These are phyloP conservation scores for Lichenostomus cassidix DNA, from an alignment of 2,113 vertebrate genomes.

Conservation along the genomic window DNA sequence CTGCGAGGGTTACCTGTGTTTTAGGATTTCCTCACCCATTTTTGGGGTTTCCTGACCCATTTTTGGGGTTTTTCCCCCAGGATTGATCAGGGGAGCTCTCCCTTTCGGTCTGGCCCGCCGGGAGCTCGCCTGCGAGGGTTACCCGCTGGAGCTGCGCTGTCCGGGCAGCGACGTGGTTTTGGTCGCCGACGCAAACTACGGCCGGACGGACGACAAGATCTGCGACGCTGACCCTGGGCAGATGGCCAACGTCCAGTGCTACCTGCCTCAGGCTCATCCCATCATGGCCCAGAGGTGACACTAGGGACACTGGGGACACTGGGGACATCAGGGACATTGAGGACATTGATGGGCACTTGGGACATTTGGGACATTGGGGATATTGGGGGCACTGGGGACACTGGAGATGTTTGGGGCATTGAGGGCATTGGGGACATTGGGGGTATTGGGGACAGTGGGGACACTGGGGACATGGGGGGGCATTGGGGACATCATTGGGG, in stretches of 20 bases:
- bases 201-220: background rate
- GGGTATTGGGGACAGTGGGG: fast-evolving
- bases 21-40: no score
- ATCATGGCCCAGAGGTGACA: no score
- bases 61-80: no score
- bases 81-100: no score
- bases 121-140: background rate
- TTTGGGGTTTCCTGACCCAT: no score
- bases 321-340: background rate
- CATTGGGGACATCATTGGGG: fast-evolving
- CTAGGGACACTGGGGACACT: no score
- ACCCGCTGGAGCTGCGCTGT: background rate
- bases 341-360: background rate
- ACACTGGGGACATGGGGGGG: no score
- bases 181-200: background rate
- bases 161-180: background rate
- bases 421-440: background rate
- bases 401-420: no score
- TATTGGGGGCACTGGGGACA: no score
- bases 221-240: background rate
- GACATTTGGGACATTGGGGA: background rate
- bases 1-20: no score
- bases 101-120: no score
- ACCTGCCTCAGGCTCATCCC: no score
- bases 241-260: background rate